A percentile compares a stretch with the other conserved stretches of the same genome.
These are phyloP conservation scores for Saccopteryx leptura DNA, from an alignment of 2,113 vertebrate genomes.

Conservation along the genomic window DNA sequence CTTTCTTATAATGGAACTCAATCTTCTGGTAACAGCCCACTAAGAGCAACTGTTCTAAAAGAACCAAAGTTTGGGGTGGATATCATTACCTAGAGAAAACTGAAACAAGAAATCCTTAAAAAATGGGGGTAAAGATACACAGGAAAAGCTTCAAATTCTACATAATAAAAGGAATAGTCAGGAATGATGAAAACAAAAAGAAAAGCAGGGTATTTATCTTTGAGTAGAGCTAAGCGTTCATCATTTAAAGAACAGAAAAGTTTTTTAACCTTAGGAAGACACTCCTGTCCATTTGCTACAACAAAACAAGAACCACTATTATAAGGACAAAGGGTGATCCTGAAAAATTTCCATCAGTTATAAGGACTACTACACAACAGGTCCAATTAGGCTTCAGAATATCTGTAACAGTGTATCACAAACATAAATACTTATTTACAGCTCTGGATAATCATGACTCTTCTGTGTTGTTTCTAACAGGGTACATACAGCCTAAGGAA, in stretches of 20 bases:
- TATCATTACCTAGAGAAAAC: slow-evolving; percentile 75
- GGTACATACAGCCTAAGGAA: slow-evolving; percentile 26
- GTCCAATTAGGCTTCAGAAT: not conserved
- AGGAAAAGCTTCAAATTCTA: slow-evolving; percentile 71
- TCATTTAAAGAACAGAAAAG: slow-evolving; percentile 40
- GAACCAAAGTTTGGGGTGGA: slow-evolving; percentile 68
- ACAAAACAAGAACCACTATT: slow-evolving; percentile 56
- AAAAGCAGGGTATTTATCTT: slow-evolving; percentile 44
- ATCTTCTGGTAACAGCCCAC: slow-evolving; percentile 73
- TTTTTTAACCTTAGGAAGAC: slow-evolving; percentile 31
- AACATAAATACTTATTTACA: slow-evolving; percentile 31
- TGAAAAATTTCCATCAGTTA: slow-evolving; percentile 26
- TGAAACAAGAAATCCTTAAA: slow-evolving; percentile 77
- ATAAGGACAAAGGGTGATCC: slow-evolving; percentile 35
- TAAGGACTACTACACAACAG: slow-evolving; percentile 27
- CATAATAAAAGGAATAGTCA: slow-evolving; percentile 33
- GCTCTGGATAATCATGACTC: slow-evolving; percentile 29
- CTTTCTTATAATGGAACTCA: slow-evolving; percentile 77
- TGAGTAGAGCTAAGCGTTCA: slow-evolving; percentile 11
- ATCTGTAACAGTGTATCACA: slow-evolving; percentile 20
- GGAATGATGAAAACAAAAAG: slow-evolving; percentile 62
- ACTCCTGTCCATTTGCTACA: slow-evolving; percentile 51
- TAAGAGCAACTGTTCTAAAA: slow-evolving; percentile 79
- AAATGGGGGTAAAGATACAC: slow-evolving; percentile 40
- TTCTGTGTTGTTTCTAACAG: slow-evolving; percentile 30